Conservation (phyloP, 2,113 vertebrate genomes). For the Cochlearius cochlearius region DNA sequence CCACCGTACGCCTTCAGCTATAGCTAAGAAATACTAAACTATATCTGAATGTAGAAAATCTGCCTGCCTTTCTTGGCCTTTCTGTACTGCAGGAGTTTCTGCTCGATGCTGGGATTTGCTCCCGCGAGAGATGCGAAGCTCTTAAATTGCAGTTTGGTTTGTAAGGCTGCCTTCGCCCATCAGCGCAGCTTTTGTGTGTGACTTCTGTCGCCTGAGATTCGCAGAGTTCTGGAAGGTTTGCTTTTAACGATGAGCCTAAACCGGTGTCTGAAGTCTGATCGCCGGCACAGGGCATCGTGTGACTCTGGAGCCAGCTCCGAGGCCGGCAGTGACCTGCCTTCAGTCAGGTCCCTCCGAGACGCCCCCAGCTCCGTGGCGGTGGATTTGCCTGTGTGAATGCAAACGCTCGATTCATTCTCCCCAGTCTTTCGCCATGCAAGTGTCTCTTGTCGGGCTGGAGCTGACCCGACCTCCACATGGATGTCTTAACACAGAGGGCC, state of each 20-base stretch:
- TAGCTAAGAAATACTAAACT: constrained; percentile 21
- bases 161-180: not conserved
- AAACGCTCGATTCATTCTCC: not conserved
- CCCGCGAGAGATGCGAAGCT: not conserved
- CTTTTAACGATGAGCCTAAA: not conserved
- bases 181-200: not conserved
- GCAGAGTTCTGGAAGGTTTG: not conserved
- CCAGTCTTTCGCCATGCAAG: not conserved
- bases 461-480: not conserved
- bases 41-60: not conserved
- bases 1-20: not conserved
- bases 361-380: not conserved
- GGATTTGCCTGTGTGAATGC: not conserved
- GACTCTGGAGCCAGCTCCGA: not conserved
- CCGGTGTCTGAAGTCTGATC: not conserved
- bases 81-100: not conserved
- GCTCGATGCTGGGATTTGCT: not conserved
- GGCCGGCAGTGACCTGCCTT: not conserved
- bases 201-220: not conserved
- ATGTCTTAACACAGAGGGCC: not conserved
- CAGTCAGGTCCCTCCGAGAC: not conserved
- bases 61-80: constrained; percentile 3
- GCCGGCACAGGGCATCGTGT: not conserved
- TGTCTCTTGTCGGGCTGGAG: not conserved
- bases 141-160: not conserved